Evolutionary conservation across 2,797 vertebrate genomes (phyloP).

Genomic region (Anabas testudineus): DNA sequence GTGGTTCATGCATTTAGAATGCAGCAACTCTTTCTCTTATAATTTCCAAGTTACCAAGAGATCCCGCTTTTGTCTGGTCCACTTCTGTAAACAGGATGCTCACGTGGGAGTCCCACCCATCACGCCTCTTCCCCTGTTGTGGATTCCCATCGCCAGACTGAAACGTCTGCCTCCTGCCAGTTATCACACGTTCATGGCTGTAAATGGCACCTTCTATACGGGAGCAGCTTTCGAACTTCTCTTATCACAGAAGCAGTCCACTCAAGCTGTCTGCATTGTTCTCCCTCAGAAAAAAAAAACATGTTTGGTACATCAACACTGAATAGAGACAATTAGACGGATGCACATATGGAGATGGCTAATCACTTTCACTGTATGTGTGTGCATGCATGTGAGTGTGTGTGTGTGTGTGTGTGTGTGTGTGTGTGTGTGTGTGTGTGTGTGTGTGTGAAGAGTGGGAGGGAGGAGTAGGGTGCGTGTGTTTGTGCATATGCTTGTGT

Average conservation of each 20-base stretch:
- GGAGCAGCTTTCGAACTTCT: slow-evolving; percentile 45
- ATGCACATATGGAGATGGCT: slow-evolving; percentile 64
- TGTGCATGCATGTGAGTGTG: slow-evolving; percentile 17
- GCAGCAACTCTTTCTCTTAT: slow-evolving; percentile 32
- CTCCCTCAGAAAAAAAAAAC: slow-evolving; percentile 29
- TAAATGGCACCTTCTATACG: slow-evolving; percentile 39
- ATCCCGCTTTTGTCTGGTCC: slow-evolving; percentile 31
- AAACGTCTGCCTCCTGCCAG: slow-evolving; percentile 33
- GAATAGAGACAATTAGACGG: slow-evolving; percentile 41
- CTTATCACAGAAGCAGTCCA: slow-evolving; percentile 54
- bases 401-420: slow-evolving; percentile 45
- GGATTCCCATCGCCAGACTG: slow-evolving; percentile 54
- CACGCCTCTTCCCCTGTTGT: slow-evolving; percentile 50
- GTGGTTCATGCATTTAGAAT: slow-evolving; percentile 46
- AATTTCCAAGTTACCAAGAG: slow-evolving; percentile 41
- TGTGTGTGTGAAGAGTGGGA: slow-evolving; percentile 20
- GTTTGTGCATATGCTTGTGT: slow-evolving; percentile 62
- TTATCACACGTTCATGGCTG: slow-evolving; percentile 50
- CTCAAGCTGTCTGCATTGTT: slow-evolving; percentile 54
- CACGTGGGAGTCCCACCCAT: slow-evolving; percentile 63
- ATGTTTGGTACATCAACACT: slow-evolving; percentile 41
- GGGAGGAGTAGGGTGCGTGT: slow-evolving; percentile 46
- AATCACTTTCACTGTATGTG: slow-evolving; percentile 63
- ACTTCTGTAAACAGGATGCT: slow-evolving; percentile 77
- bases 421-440: slow-evolving; percentile 65